Conservation (phyloP, 2,797 vertebrate genomes). For the Calcarius lapponicus region DNA sequence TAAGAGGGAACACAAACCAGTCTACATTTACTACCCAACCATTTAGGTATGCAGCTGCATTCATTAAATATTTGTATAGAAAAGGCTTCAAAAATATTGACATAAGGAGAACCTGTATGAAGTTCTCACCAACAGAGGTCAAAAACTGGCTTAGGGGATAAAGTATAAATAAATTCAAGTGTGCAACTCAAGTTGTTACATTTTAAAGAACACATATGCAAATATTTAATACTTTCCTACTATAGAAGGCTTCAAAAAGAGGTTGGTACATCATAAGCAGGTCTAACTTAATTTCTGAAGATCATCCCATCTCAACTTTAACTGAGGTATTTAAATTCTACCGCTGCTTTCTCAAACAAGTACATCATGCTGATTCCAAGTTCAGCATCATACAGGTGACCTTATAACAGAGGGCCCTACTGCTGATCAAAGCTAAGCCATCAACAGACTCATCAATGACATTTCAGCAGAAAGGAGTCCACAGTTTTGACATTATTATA, state of each 20-base stretch:
- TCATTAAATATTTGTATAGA: constrained; percentile 46
- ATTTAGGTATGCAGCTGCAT: constrained; percentile 18
- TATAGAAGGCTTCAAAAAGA: neutral
- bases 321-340: neutral
- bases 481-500: neutral
- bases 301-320: neutral
- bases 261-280: neutral
- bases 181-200: neutral
- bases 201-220: neutral
- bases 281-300: neutral
- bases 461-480: neutral
- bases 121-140: neutral
- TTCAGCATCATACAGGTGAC: neutral
- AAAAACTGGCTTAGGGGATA: neutral
- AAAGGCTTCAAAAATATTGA: constrained; percentile 32
- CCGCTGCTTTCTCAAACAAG: neutral
- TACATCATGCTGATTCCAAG: neutral
- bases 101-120: neutral
- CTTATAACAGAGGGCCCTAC: neutral
- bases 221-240: neutral
- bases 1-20: constrained; percentile 3
- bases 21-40: neutral
- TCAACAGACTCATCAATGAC: neutral
- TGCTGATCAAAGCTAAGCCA: neutral
- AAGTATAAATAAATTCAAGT: neutral